phyloP scores from a whole-genome alignment of 2,888 invertebrate genomes.

The Omphaloscelis lunosa region DNA sequence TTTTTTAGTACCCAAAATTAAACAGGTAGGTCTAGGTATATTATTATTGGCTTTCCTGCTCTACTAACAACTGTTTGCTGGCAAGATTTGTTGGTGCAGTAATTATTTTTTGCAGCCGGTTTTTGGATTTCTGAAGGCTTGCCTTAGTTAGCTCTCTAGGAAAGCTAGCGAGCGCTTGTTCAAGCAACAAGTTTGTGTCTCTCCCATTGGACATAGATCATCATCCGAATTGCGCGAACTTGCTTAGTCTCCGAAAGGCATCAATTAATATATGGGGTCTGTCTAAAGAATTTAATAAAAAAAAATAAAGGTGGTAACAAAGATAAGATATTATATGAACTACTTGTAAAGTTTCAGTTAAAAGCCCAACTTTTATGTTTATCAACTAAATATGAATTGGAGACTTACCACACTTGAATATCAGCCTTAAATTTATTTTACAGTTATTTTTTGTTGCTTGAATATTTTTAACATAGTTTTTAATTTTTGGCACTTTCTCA shows the following conservation, averaged over 20 bases:
- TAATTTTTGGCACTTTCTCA: conserved; percentile 81
- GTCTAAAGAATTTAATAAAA: neutral
- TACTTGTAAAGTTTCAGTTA: neutral
- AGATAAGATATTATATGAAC: no score
- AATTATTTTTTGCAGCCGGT: neutral
- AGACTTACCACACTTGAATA: conserved; percentile 94
- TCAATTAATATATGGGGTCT: neutral
- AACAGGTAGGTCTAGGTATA: neutral
- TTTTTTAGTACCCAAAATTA: no score
- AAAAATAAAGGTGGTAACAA: neutral
- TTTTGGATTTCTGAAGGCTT: neutral
- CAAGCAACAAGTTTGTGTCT: neutral
- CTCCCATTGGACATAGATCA: neutral
- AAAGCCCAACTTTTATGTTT: neutral
- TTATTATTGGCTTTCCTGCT: neutral
- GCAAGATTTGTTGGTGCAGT: neutral
- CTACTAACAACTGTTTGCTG: neutral
- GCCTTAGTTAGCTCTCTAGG: neutral
- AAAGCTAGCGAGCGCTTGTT: neutral
- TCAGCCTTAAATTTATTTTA: conserved; percentile 91
- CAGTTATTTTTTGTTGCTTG: conserved; percentile 61
- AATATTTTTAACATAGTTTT: conserved; percentile 79
- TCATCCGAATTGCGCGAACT: neutral
- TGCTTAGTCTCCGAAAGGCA: neutral
- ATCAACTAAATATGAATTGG: neutral